Conservation (phyloP, 2,113 vertebrate genomes). For the Plotosus lineatus region DNA sequence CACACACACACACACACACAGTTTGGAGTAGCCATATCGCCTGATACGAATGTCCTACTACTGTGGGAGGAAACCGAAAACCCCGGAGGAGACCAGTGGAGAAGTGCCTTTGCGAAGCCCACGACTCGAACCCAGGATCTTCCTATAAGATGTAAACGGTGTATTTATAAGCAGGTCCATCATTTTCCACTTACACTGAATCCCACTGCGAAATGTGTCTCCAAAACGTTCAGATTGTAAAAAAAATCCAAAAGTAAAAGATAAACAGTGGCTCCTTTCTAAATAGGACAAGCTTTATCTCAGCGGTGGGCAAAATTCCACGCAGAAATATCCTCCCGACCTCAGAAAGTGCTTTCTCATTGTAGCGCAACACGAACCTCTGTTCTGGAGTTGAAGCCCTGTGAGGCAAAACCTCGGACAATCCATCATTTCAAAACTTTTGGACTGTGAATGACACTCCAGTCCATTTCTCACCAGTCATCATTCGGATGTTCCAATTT, state of each 20-base stretch:
- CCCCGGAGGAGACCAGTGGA: no score
- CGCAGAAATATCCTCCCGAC: not conserved
- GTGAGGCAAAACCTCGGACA: not conserved
- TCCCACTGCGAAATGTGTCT: not conserved
- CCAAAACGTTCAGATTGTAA: not conserved
- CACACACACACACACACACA: no score
- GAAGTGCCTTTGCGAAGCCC: no score
- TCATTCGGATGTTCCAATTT: slow-evolving; percentile 23
- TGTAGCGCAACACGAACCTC: not conserved
- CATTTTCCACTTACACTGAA: not conserved
- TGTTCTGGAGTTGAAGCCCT: not conserved
- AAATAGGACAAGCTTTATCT: not conserved
- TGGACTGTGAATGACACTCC: slow-evolving; percentile 23
- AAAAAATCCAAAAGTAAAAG: not conserved
- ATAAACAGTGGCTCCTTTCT: not conserved
- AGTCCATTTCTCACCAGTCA: slow-evolving; percentile 13
- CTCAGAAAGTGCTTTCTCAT: not conserved
- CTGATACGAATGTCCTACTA: no score
- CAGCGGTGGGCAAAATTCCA: not conserved
- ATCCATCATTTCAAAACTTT: slow-evolving; percentile 17
- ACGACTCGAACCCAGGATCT: no score
- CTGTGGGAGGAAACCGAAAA: no score
- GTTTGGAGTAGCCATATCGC: no score
- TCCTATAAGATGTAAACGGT: not conserved
- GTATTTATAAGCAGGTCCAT: not conserved